These are phyloP conservation scores for Koerneria pararmatus DNA, from an alignment of 2,888 invertebrate species.

Conservation along the genomic window DNA sequence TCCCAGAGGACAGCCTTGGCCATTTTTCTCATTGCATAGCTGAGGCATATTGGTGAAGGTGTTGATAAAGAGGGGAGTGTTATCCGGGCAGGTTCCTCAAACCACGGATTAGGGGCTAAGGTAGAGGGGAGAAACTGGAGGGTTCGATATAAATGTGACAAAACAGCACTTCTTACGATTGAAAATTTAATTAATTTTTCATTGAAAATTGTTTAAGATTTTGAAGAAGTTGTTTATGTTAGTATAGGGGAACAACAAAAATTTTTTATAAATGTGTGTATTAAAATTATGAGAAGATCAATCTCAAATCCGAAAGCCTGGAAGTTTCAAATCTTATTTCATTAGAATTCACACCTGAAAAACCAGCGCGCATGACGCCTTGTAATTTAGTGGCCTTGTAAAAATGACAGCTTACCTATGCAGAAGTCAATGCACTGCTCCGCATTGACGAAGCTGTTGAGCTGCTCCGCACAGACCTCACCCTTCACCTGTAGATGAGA, in stretches of 20 bases:
- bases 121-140: not conserved
- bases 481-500: slow-evolving; percentile 1
- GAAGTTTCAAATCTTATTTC: no score
- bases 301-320: no score
- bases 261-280: no score
- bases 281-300: no score
- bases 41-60: slow-evolving; percentile 8
- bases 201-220: slow-evolving; percentile 5
- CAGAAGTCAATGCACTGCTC: slow-evolving; percentile 49
- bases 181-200: no score
- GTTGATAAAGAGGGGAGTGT: slow-evolving; percentile 16
- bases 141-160: no score
- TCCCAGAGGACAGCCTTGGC: slow-evolving; percentile 14
- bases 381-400: no score
- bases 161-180: no score
- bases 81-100: slow-evolving; percentile 14
- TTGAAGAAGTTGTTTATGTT: slow-evolving; percentile 14
- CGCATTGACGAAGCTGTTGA: slow-evolving; percentile 45
- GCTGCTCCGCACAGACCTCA: slow-evolving; percentile 36
- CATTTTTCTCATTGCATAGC: slow-evolving; percentile 14
- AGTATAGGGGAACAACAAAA: no score
- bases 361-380: no score
- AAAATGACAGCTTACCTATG: slow-evolving; percentile 28
- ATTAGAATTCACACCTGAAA: no score
- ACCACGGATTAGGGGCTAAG: not conserved